Percentiles rank a stretch among this genome's conserved stretches.
Conservation (phyloP, 92 coral and sea anemone genomes). For the Zoanthus sansibaricus region DNA sequence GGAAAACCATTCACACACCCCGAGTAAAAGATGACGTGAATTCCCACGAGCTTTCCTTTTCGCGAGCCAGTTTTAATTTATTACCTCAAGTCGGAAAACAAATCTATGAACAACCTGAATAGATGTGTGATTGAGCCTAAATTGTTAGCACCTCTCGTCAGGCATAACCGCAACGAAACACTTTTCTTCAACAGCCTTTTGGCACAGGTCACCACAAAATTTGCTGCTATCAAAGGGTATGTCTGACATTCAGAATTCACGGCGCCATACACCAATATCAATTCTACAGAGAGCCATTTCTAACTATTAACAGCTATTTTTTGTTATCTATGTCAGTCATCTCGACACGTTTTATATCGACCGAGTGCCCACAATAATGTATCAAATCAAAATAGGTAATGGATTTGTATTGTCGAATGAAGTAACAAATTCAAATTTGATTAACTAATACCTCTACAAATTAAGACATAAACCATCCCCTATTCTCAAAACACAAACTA, state of each 20-base stretch:
- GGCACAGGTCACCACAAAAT: background rate
- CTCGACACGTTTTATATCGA: slow-evolving; percentile 24
- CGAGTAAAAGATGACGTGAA: background rate
- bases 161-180: slow-evolving; percentile 5
- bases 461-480: background rate
- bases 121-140: background rate
- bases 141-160: slow-evolving; percentile 14
- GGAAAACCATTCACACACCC: background rate
- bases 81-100: slow-evolving; percentile 4
- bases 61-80: slow-evolving; percentile 32
- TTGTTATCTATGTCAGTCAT: slow-evolving; percentile 13
- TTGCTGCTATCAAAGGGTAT: slow-evolving; percentile 29
- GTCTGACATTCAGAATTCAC: background rate
- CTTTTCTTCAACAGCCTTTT: background rate
- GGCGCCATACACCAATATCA: slow-evolving; percentile 27
- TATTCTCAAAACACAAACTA: background rate
- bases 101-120: slow-evolving; percentile 11
- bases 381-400: slow-evolving; percentile 27
- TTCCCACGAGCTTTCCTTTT: background rate
- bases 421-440: background rate
- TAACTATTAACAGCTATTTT: slow-evolving; percentile 6
- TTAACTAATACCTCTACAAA: background rate
- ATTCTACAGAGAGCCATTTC: slow-evolving; percentile 17
- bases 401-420: slow-evolving; percentile 27
- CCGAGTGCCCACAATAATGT: slow-evolving; percentile 7